Evolutionary conservation across 1,140 invertebrate genomes (phyloP).

Genomic region (Magallana gigas): DNA sequence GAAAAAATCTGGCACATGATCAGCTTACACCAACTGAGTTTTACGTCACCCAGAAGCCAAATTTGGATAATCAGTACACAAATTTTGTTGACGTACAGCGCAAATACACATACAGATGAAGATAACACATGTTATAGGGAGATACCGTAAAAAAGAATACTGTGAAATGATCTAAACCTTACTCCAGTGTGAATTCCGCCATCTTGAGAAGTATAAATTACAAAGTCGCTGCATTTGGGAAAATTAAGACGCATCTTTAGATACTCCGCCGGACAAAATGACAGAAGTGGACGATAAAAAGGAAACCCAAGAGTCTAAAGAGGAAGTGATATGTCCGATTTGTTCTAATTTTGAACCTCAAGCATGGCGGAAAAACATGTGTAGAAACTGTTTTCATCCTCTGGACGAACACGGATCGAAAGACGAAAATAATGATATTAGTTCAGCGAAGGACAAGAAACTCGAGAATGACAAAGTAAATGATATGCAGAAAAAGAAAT

Average conservation of each 20-base stretch:
- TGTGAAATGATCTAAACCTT: conserved; percentile 28
- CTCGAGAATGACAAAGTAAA: conserved; percentile 40
- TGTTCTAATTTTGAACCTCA: conserved; percentile 78
- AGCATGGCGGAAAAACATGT: conserved; percentile 75
- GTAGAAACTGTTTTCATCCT: conserved; percentile 77
- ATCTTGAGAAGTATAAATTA: conserved; percentile 36
- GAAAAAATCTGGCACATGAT: conserved; percentile 27
- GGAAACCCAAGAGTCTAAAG: conserved; percentile 37
- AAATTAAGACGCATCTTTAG: not conserved
- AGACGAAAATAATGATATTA: not conserved
- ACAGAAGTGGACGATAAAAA: conserved; percentile 53
- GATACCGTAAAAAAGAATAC: conserved; percentile 27
- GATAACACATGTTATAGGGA: conserved; percentile 31
- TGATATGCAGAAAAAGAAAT: conserved; percentile 51
- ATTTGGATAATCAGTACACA: conserved; percentile 6
- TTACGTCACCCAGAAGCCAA: conserved; percentile 19
- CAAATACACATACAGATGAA: conserved; percentile 38
- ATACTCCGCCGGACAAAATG: not conserved
- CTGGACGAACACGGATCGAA: conserved; percentile 64
- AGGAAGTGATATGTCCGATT: conserved; percentile 61
- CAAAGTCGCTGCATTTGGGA: not conserved
- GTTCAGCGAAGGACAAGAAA: conserved; percentile 35
- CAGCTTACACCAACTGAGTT: conserved; percentile 4
- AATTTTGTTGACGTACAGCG: conserved; percentile 2
- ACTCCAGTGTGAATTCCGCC: conserved; percentile 18